Evolutionary conservation across 2,113 vertebrate genomes (phyloP).

Genomic region (Ceratotherium simum): DNA sequence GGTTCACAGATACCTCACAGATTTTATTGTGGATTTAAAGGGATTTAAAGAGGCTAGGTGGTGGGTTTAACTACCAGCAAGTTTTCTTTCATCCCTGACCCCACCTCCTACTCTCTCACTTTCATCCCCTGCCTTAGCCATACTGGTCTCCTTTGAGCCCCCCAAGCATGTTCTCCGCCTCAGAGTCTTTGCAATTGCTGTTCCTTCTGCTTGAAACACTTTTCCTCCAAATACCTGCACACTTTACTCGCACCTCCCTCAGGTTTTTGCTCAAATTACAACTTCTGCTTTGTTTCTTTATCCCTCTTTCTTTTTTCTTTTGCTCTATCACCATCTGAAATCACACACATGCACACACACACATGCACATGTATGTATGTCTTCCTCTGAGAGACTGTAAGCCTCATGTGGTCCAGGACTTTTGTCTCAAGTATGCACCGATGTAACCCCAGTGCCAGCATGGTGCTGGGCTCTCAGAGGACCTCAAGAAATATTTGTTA

Average conservation of each 20-base stretch:
- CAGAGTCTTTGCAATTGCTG: not conserved
- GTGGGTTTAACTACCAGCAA: not conserved
- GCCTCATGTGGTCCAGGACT: too few species aligned
- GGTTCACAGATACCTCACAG: not conserved
- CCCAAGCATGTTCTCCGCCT: not conserved
- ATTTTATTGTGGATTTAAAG: conserved; percentile 6
- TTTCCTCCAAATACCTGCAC: not conserved
- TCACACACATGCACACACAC: too few species aligned
- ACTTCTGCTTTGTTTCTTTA: not conserved
- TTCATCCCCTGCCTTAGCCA: not conserved
- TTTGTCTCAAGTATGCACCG: not conserved
- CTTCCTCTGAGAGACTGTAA: not conserved
- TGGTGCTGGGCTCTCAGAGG: not conserved
- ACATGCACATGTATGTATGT: accelerated
- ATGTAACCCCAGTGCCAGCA: not conserved
- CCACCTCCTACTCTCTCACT: not conserved
- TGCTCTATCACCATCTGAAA: not conserved
- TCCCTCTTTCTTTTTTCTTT: not conserved
- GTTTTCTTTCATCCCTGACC: not conserved
- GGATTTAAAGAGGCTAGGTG: not conserved
- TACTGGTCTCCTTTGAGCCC: not conserved
- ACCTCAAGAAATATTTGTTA: not conserved
- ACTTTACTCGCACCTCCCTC: not conserved
- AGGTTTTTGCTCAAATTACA: not conserved
- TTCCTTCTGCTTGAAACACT: not conserved